Evolutionary conservation across 2,888 invertebrate species (phyloP).

Genomic region (Tholera decimalis): DNA sequence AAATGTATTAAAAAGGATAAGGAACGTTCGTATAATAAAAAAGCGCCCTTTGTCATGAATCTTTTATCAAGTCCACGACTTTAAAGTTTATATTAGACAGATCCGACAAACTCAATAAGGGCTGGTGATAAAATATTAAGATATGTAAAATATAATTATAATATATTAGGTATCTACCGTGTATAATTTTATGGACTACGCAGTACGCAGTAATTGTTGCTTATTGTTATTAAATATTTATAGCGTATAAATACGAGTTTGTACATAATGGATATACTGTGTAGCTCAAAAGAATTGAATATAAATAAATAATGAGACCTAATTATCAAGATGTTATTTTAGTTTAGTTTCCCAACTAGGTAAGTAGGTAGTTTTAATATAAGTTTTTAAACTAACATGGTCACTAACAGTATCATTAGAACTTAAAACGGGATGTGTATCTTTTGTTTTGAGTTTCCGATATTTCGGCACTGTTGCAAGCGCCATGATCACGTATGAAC

Average conservation of each 20-base stretch:
- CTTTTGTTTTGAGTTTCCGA: too few species aligned
- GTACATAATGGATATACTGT: conserved; percentile 86
- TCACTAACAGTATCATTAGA: too few species aligned
- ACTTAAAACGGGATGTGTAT: too few species aligned
- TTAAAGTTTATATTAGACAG: conserved; percentile 9
- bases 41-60: background rate
- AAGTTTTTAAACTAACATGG: too few species aligned
- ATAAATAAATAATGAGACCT: conserved; percentile 84
- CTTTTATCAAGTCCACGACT: background rate
- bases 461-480: too few species aligned
- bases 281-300: conserved; percentile 86
- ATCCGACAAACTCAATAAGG: background rate
- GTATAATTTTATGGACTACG: conserved; percentile 57
- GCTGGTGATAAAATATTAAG: conserved; percentile 25
- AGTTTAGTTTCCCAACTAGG: conserved; percentile 6
- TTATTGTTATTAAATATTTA: conserved; percentile 86
- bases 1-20: background rate
- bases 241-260: conserved; percentile 80
- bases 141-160: conserved; percentile 56
- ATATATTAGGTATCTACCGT: conserved; percentile 46
- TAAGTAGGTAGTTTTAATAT: too few species aligned
- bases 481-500: too few species aligned
- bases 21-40: background rate
- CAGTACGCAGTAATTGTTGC: conserved; percentile 85
- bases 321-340: conserved; percentile 40